phyloP scores from a whole-genome alignment of 2,113 vertebrate species.

The Tauraco erythrolophus region DNA sequence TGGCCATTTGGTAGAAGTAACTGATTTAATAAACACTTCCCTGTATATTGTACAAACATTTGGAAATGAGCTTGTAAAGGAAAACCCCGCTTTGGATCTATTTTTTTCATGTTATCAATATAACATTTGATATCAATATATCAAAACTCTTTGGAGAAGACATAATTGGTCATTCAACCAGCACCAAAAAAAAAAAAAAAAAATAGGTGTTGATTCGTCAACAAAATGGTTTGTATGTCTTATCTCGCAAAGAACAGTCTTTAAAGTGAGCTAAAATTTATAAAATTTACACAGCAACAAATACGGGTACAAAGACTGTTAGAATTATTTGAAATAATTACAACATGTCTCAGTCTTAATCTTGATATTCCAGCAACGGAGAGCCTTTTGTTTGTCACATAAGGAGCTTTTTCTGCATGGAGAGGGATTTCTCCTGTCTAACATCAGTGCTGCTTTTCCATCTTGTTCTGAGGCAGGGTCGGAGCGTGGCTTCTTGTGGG shows the following conservation, averaged over 20 bases:
- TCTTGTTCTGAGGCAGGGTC: neutral
- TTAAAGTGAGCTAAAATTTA: neutral
- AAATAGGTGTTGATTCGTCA: neutral
- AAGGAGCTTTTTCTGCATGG: neutral
- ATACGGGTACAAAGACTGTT: neutral
- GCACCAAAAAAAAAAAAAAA: no score
- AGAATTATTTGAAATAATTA: neutral
- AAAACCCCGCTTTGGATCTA: accelerated
- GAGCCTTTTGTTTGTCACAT: neutral
- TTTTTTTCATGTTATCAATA: neutral
- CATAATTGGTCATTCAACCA: neutral
- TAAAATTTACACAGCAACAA: neutral
- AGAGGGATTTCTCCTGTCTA: neutral
- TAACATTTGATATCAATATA: no score
- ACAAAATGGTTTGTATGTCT: neutral
- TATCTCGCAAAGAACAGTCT: neutral
- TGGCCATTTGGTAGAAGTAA: neutral
- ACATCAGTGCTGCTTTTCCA: neutral
- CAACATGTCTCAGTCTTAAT: neutral
- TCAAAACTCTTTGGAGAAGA: neutral
- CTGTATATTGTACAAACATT: neutral
- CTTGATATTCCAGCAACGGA: neutral
- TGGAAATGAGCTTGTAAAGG: neutral
- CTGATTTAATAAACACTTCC: neutral
- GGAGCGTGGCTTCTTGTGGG: neutral